Base-by-base conservation (phyloP, 1,140 invertebrate species). In the Drosophila athabasca region DNA sequence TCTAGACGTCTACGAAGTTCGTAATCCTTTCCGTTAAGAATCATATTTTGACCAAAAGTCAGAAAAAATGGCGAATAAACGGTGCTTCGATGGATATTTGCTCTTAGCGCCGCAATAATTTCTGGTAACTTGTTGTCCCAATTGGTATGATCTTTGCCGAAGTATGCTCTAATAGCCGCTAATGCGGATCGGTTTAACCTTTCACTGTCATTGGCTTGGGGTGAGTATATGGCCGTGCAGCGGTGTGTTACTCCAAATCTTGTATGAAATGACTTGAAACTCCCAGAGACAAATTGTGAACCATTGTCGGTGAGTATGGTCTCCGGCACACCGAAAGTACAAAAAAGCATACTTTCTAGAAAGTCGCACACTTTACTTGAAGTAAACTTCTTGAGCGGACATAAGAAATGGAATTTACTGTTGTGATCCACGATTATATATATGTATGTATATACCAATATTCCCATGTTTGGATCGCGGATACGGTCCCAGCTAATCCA, bases 1-100 rank as follows among this genome's bases (percentile, higher is more conserved):
- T 66, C 49, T 17, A 68, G 11, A 11, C 44, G 60, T n/a, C 58
- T n/a, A 5, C 62, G 43, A 6, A 58, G n/a, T 1, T 44, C 51
- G 9, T 62, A 62, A 15, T 73, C 65, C 13, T 39, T 17, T 29
- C 66, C 59, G 24, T 59, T 57, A 2, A 49, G n/a, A 5, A 75
- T 22, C 72, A 64, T 75, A 15, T 64, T 71, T 15, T 71, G 61
- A 0, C 61, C 66, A 15, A 70, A 70, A 4, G 15, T 26, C 1
- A 50, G 11, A 39, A 68, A 52, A 39, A 57, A 61, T 0, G 64
- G 64, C 1, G 57, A 60, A 41, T 24, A 49, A 3, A 57, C 57
- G 2, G 61, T 57, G 4, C 62, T 67, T 44, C 31, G 11, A 6
- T 67, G 57, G 19, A 67, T 22, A 13, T 15, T 60, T 1, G 46